These are phyloP conservation scores for Nebria ingens DNA, from an alignment of 1,140 invertebrate genomes.

Conservation along the genomic window DNA sequence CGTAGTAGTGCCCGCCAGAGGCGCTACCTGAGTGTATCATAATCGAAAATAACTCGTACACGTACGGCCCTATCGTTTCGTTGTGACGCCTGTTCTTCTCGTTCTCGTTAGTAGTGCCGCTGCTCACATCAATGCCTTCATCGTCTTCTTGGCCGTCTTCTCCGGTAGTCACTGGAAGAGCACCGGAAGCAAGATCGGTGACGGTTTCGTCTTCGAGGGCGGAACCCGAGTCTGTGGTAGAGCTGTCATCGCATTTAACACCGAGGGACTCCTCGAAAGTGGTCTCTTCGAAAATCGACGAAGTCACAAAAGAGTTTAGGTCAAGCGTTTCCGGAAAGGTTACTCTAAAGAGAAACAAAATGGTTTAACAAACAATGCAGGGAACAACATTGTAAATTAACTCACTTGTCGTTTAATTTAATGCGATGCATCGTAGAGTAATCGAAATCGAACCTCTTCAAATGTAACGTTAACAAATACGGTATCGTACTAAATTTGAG, in stretches of 20 bases:
- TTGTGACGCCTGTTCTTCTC: conserved; percentile 39
- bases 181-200: conserved; percentile 28
- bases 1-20: conserved; percentile 87
- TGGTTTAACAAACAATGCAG: conserved; percentile 12
- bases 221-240: conserved; percentile 58
- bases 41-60: conserved; percentile 85
- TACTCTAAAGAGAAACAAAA: conserved; percentile 48
- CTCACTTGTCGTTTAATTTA: conserved; percentile 84
- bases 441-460: conserved; percentile 89
- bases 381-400: conserved; percentile 11
- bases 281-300: conserved; percentile 29
- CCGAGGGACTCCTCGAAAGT: conserved; percentile 35
- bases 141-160: conserved; percentile 41
- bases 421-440: conserved; percentile 76
- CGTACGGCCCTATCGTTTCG: conserved; percentile 53
- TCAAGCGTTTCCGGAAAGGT: conserved; percentile 75
- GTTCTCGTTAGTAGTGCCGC: conserved; percentile 35
- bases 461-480: conserved; percentile 76
- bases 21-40: conserved; percentile 92
- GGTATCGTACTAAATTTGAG: conserved; percentile 82
- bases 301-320: conserved; percentile 63
- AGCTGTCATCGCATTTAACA: conserved; percentile 51
- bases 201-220: conserved; percentile 53
- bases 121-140: conserved; percentile 57
- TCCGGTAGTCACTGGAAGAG: conserved; percentile 30